Evolutionary conservation across 53 echinoderm and acorn worm genomes (phyloP), one percentile per base, ranked within the genome.

Genomic region (Holothuria scabra): DNA sequence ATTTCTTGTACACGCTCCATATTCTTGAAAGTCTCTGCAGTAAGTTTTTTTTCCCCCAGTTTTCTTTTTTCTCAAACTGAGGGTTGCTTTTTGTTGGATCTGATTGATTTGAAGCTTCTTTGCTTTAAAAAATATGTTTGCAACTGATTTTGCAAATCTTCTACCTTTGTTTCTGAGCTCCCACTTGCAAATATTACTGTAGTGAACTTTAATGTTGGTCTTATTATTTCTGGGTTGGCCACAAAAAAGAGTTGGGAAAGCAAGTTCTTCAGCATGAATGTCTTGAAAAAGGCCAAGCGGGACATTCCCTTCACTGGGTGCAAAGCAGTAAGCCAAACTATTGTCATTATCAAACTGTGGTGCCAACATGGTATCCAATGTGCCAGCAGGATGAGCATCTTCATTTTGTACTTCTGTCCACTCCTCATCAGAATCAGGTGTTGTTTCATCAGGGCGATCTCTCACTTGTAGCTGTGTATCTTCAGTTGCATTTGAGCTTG

Each of bases 381-480:
- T 34, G 24, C 88, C 76, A 62, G 55, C 74, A 62, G 88, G 83
- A 30, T 22, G 56, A 60, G 12, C 21, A 29, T 65, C 79, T 37
- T 57, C 58, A 14, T 82, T 59, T 29, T 71, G 60, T 57, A 30
- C 44, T 82, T 87, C 87, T 37, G 59, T 87, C 87, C 82, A 87
- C 25, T 62, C 63, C 48, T 83, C 75, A 35, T 82, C 88, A 49
- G 72, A 83, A 68, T 74, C 76, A 35, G 76, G 82, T 32, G 66
- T 55, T 9, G 18, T 66, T 28, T 56, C n/a, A n/a, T n/a, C 41
- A 10, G 48, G 1, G 1, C 12, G 60, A 9, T 48, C 48, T 12
- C 12, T 12, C 12, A 12, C 48, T 48, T 12, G 12, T 48, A 65
- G 22, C 74, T 29, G 29, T 37, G 46, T 6, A 35, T 35, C 35